Conservation (phyloP, 1,140 invertebrate species). For the Leptinotarsa texana region DNA sequence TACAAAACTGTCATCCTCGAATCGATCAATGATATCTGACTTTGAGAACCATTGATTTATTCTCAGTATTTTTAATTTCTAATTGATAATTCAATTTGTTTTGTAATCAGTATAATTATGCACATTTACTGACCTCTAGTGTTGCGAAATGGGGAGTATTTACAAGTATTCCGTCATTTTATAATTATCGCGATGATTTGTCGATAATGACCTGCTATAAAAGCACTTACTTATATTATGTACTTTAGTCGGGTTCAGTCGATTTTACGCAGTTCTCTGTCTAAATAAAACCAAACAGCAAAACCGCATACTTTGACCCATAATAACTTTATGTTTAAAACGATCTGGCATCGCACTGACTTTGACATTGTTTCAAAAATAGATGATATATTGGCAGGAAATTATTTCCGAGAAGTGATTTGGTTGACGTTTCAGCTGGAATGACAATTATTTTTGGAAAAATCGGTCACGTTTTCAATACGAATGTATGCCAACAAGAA, state of each 20-base stretch:
- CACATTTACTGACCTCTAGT: not conserved
- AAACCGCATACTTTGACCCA: not conserved
- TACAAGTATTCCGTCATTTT: not conserved
- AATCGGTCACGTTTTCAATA: no score
- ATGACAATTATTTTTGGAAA: no score
- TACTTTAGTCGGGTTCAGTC: not conserved
- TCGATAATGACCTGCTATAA: not conserved
- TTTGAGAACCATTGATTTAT: no score
- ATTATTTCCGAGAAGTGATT: not conserved
- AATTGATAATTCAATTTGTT: no score
- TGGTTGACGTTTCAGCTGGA: not conserved
- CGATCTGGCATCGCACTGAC: not conserved
- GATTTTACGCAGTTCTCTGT: not conserved
- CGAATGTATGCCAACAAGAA: no score
- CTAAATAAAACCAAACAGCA: not conserved
- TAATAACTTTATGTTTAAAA: not conserved
- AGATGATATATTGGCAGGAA: not conserved
- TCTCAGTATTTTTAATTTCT: no score
- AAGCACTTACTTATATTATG: not conserved
- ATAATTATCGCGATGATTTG: not conserved
- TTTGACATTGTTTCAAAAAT: slow-evolving; percentile 4
- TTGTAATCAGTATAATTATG: no score
- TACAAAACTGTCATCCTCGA: no score
- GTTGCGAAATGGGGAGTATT: not conserved
- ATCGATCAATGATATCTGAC: no score